phyloP scores from a whole-genome alignment of 2,797 vertebrate species.

The Falco berigora region DNA sequence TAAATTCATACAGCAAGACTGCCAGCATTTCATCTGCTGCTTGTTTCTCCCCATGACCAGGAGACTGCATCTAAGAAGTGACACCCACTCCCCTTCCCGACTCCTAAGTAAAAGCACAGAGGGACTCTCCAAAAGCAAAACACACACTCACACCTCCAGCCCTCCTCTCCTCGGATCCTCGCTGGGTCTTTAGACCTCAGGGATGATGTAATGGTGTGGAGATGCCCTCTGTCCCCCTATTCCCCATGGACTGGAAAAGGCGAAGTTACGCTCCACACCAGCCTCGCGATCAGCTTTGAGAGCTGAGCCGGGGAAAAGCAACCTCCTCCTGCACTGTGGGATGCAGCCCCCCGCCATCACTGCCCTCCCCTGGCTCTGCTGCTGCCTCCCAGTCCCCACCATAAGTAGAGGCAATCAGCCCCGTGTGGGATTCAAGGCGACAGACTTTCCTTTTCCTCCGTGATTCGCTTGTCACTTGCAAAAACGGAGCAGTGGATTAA shows the following conservation, averaged over 20 bases:
- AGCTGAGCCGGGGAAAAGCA: not conserved
- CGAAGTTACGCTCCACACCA: constrained; percentile 50
- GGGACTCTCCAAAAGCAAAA: not conserved
- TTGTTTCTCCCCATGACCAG: not conserved
- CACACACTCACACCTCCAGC: not conserved
- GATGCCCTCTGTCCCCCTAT: not conserved
- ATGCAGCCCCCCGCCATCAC: not conserved
- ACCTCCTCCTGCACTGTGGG: not conserved
- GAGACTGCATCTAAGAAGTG: not conserved
- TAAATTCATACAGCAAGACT: not conserved
- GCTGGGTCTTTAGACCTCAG: not conserved
- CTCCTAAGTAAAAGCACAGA: not conserved
- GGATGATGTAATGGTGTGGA: constrained; percentile 21
- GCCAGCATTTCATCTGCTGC: not conserved
- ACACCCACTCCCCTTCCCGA: not conserved
- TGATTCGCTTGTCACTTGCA: constrained; percentile 39
- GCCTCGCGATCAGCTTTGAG: not conserved
- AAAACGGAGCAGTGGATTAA: constrained; percentile 43
- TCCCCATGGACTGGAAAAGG: not conserved
- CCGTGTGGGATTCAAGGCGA: constrained; percentile 62
- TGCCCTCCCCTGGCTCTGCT: not conserved
- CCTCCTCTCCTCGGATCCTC: not conserved
- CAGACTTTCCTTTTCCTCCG: constrained; percentile 46
- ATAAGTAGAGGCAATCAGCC: constrained; percentile 44
- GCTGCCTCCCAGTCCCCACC: constrained; percentile 36